Evolutionary conservation across 2,113 vertebrate species (phyloP).

Genomic region (Narcine bancroftii): DNA sequence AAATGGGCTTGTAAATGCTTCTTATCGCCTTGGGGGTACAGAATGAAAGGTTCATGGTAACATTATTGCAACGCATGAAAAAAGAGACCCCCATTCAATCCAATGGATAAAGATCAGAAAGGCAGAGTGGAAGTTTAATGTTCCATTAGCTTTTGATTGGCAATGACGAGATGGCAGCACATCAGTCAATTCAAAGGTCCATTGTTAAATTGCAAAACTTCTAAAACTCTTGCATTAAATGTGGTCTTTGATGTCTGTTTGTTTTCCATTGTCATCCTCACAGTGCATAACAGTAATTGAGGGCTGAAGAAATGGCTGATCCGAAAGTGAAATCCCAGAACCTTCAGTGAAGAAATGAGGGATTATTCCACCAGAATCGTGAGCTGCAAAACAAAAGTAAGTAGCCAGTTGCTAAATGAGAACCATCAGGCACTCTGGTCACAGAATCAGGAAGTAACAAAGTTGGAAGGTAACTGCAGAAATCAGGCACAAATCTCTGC

Average conservation of each 20-base stretch:
- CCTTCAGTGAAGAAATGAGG: conserved; percentile 39
- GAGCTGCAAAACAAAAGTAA: conserved; percentile 50
- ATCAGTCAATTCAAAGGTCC: neutral
- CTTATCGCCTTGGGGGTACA: neutral
- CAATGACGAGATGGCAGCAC: neutral
- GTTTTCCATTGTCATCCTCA: neutral
- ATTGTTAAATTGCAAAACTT: neutral
- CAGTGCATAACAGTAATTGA: neutral
- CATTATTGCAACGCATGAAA: neutral
- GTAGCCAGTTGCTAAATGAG: neutral
- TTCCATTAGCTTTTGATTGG: neutral
- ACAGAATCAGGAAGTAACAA: too few species aligned
- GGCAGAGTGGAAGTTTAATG: neutral
- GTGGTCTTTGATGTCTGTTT: neutral
- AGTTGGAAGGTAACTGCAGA: neutral
- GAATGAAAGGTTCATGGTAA: neutral
- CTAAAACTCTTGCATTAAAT: neutral
- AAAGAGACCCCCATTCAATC: neutral
- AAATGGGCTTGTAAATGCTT: neutral
- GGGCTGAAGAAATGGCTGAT: neutral
- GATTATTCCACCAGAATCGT: conserved; percentile 67
- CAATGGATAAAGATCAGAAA: neutral
- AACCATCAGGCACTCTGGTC: too few species aligned
- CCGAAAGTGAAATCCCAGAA: neutral
- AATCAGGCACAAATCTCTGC: neutral